Evolutionary conservation across 1,140 invertebrate species (phyloP).

Genomic region (Centruroides sculpturatus): DNA sequence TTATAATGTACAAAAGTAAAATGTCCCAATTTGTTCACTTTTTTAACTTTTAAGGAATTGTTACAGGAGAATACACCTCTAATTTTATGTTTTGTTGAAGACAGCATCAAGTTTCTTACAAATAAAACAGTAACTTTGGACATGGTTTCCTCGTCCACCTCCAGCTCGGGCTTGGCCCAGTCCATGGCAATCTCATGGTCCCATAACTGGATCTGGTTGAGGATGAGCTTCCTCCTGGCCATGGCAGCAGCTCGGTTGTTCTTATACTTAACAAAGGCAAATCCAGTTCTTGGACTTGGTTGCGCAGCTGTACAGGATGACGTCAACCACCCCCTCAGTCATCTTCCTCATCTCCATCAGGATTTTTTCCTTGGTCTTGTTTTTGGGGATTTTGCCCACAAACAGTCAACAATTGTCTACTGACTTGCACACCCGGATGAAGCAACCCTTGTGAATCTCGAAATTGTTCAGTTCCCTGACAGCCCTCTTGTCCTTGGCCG

Average conservation of each 20-base stretch:
- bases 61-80: conserved; percentile 25
- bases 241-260: conserved; percentile 63
- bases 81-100: conserved; percentile 36
- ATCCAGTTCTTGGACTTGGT: conserved; percentile 48
- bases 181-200: conserved; percentile 59
- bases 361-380: conserved; percentile 97
- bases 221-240: conserved; percentile 57
- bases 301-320: conserved; percentile 55
- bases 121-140: conserved; percentile 43
- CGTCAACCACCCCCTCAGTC: conserved; percentile 49
- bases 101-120: conserved; percentile 39
- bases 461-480: conserved; percentile 31
- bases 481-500: conserved; percentile 30
- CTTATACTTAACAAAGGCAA: conserved; percentile 75
- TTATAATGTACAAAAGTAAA: conserved; percentile 41
- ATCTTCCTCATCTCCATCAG: conserved; percentile 39
- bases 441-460: conserved; percentile 98
- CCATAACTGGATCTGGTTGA: conserved; percentile 51
- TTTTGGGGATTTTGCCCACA: conserved; percentile 99
- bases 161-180: conserved; percentile 72
- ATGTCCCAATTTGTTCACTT: conserved; percentile 38
- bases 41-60: conserved; percentile 28
- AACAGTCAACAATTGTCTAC: conserved; percentile 99
- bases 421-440: conserved; percentile 98
- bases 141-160: conserved; percentile 57